Base-by-base conservation (phyloP, 2,888 invertebrate species). In the Apotomis turbidana region DNA sequence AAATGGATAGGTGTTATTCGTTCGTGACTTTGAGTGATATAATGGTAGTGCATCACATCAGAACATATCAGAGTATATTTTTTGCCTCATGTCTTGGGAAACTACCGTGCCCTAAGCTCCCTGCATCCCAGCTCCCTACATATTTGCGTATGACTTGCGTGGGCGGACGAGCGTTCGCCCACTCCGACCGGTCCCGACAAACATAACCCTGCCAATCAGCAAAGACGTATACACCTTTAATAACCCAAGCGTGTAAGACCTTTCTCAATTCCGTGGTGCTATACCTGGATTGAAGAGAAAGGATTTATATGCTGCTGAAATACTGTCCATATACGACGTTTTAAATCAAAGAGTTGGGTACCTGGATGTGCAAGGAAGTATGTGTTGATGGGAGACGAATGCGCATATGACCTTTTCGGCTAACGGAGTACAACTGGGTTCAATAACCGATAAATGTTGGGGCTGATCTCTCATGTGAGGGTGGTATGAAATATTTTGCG, bases 121-220 rank as follows among this genome's bases (percentile, higher is more conserved):
- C 44, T 10, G 54, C 38, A 54, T 49, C 49, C 38, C 36, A 5
- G 38, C 38, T 66, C 66, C 66, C 55, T 27, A 36, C 57, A 57
- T 55, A 66, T 66, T 66, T 66, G 66, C 64, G 41, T 2, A 54
- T 6, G 41, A 6, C 55, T 44, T 57, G 55, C 55, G 66, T 46
- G 66, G 46, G 54, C 54, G 9, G 54, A 55, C 57, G 38, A 41
- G 41, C 41, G 57, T 12, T 55, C 66, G 66, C 66, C 66, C 66
- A 66, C 66, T 6, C 15, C 55, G 57, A 66, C 66, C 66, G 66
- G 66, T 66, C 66, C 36, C 1, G 15, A 10, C 49, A 49, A 49
- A 41, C 6, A 6, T 52, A 46, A 46, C 66, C 66, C 27, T 27
- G 46, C 55, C 55, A 46, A 54, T 63, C 52, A 54, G 63, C 52